Conservation (phyloP, 2,113 vertebrate species). For the Sphaerodactylus townsendi region DNA sequence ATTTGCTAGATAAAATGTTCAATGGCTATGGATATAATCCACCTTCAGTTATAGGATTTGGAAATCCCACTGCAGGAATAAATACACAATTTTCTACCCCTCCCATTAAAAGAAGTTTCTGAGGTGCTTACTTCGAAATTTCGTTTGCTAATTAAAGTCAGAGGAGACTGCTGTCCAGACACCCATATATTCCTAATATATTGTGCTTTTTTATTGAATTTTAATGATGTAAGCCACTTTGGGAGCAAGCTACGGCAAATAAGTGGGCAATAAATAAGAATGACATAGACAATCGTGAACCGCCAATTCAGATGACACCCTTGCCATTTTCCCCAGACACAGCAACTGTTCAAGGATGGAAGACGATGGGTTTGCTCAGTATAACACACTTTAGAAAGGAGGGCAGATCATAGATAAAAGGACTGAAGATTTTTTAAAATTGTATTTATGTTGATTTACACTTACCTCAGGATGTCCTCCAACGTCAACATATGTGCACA, state of each 20-base stretch:
- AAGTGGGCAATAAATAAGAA: no score
- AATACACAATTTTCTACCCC: not conserved
- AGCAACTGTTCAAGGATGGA: no score
- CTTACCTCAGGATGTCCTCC: constrained; percentile 94
- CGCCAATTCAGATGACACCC: no score
- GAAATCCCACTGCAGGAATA: not conserved
- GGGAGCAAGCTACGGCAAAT: no score
- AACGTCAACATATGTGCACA: constrained; percentile 93
- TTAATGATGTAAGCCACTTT: no score
- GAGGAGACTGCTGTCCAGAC: no score
- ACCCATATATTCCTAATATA: no score
- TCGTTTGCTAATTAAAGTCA: not conserved
- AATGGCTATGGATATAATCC: not conserved
- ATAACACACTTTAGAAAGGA: not conserved
- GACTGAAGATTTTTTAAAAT: not conserved
- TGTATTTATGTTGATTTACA: constrained; percentile 12
- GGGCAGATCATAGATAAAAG: not conserved
- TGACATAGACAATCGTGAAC: no score
- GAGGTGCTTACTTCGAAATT: not conserved
- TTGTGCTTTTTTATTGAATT: no score
- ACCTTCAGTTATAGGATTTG: not conserved
- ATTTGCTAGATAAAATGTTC: not conserved
- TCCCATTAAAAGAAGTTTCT: not conserved
- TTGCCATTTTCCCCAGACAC: no score
- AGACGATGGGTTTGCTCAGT: no score